Evolutionary conservation across 2,888 invertebrate species (phyloP), one percentile per base, ranked within the genome.

Genomic region (Sipunculus nudus): DNA sequence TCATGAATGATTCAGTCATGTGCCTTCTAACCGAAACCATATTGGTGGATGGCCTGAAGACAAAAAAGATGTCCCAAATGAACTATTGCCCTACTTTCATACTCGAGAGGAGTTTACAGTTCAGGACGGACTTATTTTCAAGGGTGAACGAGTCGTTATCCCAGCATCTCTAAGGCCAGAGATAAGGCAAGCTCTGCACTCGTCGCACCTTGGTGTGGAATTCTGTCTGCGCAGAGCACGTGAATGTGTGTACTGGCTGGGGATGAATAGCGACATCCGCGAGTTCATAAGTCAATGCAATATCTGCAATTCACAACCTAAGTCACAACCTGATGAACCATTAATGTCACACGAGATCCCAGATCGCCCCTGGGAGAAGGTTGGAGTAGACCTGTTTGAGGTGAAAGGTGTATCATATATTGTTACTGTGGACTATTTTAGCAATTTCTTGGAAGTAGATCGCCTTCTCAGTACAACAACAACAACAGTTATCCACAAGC

Each of bases 381-480:
- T 72, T 19, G 67, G 61, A 3, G 59, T 61, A 25, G 71, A 74
- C 43, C 32, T 74, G 3, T 73, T 73, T 54, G 50, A 26, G 2
- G 38, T 59, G 3, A 38, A 63, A 21, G 57, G 45, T 6, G 38
- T 55, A 28, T 52, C 70, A 25, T 72, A 69, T 58, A 50, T 71
- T 2, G 32, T 71, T 16, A 63, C 60, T 21, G 63, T 68, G 4
- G 71, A 71, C 55, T 70, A 61, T 32, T 61, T 55, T 48, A 61
- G 58, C 26, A 52, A 54, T 23, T 73, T 65, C 55, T 62, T 60
- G 21, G 66, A 68, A 50, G 41, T 65, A 21, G 71, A 71, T 31
- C 50, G 41, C 10, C 50, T 69, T 21, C 54, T 43, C 8, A 55
- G 58, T 21, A 66, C 61, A 16, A 39, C 35, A 31, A 45, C 63